Base-by-base conservation (phyloP, 1,140 invertebrate species). In the Drosophila parvula region DNA sequence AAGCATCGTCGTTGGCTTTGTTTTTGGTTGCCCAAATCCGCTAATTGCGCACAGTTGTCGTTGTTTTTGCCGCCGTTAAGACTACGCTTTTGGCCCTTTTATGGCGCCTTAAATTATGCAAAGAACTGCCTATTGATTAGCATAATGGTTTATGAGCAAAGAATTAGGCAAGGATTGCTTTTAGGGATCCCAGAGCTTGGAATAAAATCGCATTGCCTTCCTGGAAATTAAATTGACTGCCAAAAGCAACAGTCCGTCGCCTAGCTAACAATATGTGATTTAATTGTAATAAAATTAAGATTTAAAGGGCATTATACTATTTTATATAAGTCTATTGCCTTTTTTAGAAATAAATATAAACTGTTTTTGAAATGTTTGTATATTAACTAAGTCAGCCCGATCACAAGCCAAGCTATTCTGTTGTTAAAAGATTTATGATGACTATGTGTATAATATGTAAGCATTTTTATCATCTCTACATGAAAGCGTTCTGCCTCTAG, bases 1-100 rank as follows among this genome's bases (percentile, higher is more conserved):
- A 64, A 44, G 43, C 64, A 34, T 48, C 65, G 38, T 53, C 22
- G 22, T 22, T 70, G 47, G 32, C 58, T 76, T 86, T 86, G 74
- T 67, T 86, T 67, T 64, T 63, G 76, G 74, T 79, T 40, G 53
- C 56, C 83, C 64, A 88, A 89, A 83, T 89, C 77, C 79, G 84
- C 83, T 88, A 88, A 88, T 88, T 88, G 83, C 79, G 61, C 63
- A 65, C 63, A 86, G 83, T 86, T 83, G 63, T 63, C 81, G 65
- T 80, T 83, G 79, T 28, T 78, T 65, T 77, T 55, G 50, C 45
- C 67, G 56, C 65, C 57, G 67, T 71, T 68, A 56, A 43, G 40
- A 32, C 38, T 41, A 48, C 61, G 47, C 53, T 79, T 36, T 53
- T 79, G 62, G 32, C 60, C 40, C 64, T 61, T 69, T 76, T 57